Conservation (phyloP, 1,140 invertebrate species). For the Parasteatoda tepidariorum region DNA sequence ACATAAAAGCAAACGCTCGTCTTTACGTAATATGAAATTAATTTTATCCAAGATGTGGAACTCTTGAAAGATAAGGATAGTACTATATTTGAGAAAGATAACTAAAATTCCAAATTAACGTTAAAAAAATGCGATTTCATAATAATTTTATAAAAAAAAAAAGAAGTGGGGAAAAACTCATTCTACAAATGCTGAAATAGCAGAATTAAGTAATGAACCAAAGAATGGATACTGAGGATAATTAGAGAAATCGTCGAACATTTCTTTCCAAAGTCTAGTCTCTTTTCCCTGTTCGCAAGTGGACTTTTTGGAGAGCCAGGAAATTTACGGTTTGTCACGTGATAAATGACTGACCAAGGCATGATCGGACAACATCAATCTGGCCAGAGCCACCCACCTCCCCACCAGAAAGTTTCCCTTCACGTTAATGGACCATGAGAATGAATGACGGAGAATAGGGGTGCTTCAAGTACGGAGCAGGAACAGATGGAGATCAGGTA, state of each 20-base stretch:
- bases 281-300: background rate
- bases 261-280: too few species aligned
- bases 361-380: conserved; percentile 58
- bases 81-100: too few species aligned
- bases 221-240: conserved; percentile 13
- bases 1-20: too few species aligned
- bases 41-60: too few species aligned
- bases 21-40: too few species aligned
- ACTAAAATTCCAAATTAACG: too few species aligned
- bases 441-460: conserved; percentile 39
- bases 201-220: background rate
- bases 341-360: conserved; percentile 50
- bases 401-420: conserved; percentile 26
- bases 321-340: conserved; percentile 54
- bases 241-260: conserved; percentile 47
- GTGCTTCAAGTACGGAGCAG: background rate
- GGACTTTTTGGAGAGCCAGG: background rate
- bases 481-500: conserved; percentile 24
- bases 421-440: conserved; percentile 59
- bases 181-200: too few species aligned
- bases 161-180: background rate
- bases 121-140: background rate
- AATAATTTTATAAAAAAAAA: conserved; percentile 9
- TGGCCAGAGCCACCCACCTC: background rate
- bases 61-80: too few species aligned